These are phyloP conservation scores for Hydrotaea cyrtoneurina DNA, from an alignment of 2,888 invertebrate genomes.

Conservation along the genomic window DNA sequence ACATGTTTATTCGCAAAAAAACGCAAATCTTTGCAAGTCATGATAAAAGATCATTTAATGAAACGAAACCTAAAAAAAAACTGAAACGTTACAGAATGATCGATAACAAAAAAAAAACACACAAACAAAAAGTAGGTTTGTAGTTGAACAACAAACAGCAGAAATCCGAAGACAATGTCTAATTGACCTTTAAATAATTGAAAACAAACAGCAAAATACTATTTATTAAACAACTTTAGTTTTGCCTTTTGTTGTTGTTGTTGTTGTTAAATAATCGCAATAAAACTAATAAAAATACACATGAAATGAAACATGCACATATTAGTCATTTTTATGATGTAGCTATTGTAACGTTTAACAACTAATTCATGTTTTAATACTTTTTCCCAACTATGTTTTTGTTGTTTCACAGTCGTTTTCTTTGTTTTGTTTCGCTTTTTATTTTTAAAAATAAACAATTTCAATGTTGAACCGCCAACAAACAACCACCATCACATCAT, in stretches of 20 bases:
- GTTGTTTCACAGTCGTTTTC: neutral
- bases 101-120: neutral
- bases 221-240: neutral
- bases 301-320: neutral
- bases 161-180: conserved; percentile 13
- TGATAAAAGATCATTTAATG: conserved; percentile 36
- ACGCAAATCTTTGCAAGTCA: conserved; percentile 41
- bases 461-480: conserved; percentile 59
- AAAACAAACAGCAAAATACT: neutral
- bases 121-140: neutral
- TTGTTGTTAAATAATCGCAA: neutral
- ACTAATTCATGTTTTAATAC: neutral
- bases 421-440: conserved; percentile 30
- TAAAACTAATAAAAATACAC: neutral
- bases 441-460: conserved; percentile 64
- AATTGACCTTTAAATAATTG: conserved; percentile 28
- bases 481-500: neutral
- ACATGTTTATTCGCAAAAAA: conserved; percentile 3
- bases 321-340: conserved; percentile 21
- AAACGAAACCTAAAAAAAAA: neutral
- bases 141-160: neutral
- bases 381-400: neutral
- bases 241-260: neutral
- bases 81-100: neutral
- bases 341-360: neutral